Evolutionary conservation across 2,113 vertebrate genomes (phyloP), one percentile per base, ranked within the genome.

Genomic region (Dascyllus trimaculatus): DNA sequence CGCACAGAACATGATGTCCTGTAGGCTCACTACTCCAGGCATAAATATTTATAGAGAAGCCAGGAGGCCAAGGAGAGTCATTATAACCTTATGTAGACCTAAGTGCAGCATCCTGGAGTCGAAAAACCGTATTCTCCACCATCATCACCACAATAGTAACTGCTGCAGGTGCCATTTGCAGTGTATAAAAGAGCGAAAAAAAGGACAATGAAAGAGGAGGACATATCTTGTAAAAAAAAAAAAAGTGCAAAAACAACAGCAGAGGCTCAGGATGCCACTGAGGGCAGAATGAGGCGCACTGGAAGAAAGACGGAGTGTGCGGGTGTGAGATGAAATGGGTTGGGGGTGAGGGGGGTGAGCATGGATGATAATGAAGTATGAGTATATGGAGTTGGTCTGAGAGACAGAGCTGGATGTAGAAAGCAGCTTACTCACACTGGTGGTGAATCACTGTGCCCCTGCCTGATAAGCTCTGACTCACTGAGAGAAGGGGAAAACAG

Each of bases 401-500:
- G 75, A 87, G 86, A 80, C 84, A 69, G 81, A 89, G 87, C 86
- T 80, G 78, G 81, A 91, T 88, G 80, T 61, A 87, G 70, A 89
- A 84, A 88, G 85, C 67, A 88, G 88, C 87, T 89, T 88, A 87
- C 75, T 93, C 90, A 90, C 80, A 89, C 54, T 65, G 78, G n/a
- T 87, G 81, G 92, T 94, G 92, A 93, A 87, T 93, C 91, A 92
- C 54, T 68, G 75, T 17, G 54, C 64, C 71, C 32, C 77, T 78
- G 90, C 72, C 85, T 84, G 89, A 89, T 90, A 76, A 91, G 89
- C 84, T 91, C 67, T 92, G 90, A 92, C 88, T 93, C 89, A 91
- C 67, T 24, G 60, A 68, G 88, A 73, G 71, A 57, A 87, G 60
- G 66, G 77, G 62, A 76, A 67, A 80, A 57, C 70, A 78, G 78